A percentile compares a stretch with the other conserved stretches of the same genome.
These are phyloP conservation scores for Margaritifera margaritifera DNA, from an alignment of 2,888 invertebrate species.

Conservation along the genomic window DNA sequence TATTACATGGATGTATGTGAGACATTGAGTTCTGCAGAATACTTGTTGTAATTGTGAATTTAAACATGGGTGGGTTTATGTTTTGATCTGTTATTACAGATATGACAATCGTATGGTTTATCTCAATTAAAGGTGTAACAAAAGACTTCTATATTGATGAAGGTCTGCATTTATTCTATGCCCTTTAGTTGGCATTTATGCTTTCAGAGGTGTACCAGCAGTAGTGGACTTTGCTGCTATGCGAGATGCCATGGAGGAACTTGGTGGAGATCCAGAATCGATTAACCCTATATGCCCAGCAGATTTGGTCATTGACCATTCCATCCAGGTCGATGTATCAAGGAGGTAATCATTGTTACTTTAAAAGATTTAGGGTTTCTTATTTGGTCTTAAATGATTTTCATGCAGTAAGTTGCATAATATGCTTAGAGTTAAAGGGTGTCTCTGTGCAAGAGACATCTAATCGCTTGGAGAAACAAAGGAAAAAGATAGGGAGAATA, in stretches of 20 bases:
- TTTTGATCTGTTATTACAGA: not conserved
- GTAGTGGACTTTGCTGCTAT: constrained; percentile 99
- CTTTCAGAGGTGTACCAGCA: constrained; percentile 92
- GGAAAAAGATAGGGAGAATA: no score
- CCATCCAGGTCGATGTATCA: constrained; percentile 95
- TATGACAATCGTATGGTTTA: not conserved
- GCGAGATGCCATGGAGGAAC: constrained; percentile 91
- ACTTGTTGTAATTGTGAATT: no score
- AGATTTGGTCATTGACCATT: constrained; percentile 98
- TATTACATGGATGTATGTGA: no score
- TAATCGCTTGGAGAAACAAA: no score
- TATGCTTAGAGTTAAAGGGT: no score
- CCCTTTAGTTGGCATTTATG: not conserved
- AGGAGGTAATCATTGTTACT: constrained; percentile 72
- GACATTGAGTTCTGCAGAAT: no score
- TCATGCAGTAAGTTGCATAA: no score
- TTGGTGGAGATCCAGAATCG: constrained; percentile 91
- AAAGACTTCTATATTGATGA: not conserved
- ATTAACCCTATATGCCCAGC: constrained; percentile 98
- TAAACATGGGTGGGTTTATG: no score
- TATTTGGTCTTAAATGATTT: no score
- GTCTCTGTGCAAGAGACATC: no score
- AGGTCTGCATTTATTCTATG: not conserved
- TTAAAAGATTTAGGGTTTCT: no score
- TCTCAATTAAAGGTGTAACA: not conserved